Conservation (phyloP, 2,888 invertebrate species). For the Xylota sylvarum region DNA sequence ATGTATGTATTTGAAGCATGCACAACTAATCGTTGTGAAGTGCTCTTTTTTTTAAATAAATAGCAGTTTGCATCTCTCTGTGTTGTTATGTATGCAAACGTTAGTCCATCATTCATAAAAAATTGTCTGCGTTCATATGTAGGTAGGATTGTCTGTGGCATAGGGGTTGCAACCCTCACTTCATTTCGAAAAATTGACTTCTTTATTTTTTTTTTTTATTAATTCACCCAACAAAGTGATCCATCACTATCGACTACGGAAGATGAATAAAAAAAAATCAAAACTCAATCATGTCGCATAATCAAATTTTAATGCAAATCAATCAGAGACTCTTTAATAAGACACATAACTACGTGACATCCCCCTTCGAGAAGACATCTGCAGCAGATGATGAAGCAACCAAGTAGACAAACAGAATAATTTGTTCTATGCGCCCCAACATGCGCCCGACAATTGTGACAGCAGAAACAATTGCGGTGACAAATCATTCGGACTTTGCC, state of each 20-base stretch:
- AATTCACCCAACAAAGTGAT: constrained; percentile 74
- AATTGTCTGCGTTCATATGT: too few relatives aligned
- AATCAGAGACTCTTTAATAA: constrained; percentile 81
- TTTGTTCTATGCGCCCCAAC: constrained; percentile 46
- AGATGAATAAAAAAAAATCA: constrained; percentile 74
- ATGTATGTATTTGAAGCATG: neutral
- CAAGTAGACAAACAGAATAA: constrained; percentile 33
- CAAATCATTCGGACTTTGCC: constrained; percentile 77
- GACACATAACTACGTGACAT: constrained; percentile 51
- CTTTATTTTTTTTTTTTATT: constrained; percentile 47
- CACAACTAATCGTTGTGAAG: constrained; percentile 6
- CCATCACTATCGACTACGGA: constrained; percentile 78
- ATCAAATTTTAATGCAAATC: constrained; percentile 83
- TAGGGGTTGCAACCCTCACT: neutral
- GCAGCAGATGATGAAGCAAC: constrained; percentile 43
- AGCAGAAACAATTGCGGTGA: constrained; percentile 78
- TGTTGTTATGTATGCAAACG: too few relatives aligned
- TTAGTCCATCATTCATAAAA: too few relatives aligned
- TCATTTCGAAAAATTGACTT: constrained; percentile 6
- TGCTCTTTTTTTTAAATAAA: too few relatives aligned
- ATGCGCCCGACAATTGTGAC: constrained; percentile 72
- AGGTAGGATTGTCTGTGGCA: too few relatives aligned
- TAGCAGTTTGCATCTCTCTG: too few relatives aligned
- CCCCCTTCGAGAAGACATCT: constrained; percentile 50
- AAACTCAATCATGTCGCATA: constrained; percentile 80